Conservation (phyloP, 2,797 vertebrate genomes). For the Pogoniulus pusillus region DNA sequence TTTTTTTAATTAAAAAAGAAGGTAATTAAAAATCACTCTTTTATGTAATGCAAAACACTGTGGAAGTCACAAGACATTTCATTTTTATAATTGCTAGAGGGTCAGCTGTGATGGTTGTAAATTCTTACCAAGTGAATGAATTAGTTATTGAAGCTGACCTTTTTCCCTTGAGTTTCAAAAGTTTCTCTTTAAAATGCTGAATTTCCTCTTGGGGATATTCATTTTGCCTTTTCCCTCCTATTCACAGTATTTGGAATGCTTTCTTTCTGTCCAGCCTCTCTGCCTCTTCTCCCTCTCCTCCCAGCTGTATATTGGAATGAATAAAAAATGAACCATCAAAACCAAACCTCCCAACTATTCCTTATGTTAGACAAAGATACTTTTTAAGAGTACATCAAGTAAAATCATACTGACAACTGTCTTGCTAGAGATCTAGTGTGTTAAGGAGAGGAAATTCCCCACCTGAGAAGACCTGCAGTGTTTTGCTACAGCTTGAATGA, state of each 20-base stretch:
- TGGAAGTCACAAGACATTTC: neutral
- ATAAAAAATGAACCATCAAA: neutral
- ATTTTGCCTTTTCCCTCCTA: neutral
- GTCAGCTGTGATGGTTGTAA: neutral
- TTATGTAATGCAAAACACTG: neutral
- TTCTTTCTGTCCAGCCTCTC: neutral
- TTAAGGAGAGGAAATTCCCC: neutral
- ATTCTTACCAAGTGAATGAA: conserved; percentile 17
- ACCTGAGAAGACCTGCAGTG: neutral
- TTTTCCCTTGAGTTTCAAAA: neutral
- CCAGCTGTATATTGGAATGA: neutral
- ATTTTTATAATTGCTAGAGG: neutral
- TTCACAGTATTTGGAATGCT: neutral
- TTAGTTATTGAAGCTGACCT: conserved; percentile 18
- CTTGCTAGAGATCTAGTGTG: neutral
- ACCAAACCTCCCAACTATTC: neutral
- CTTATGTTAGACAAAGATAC: neutral
- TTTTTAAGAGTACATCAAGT: neutral
- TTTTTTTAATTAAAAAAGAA: neutral
- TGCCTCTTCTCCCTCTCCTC: neutral
- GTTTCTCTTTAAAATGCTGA: neutral
- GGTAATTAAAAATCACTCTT: neutral
- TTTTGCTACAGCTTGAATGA: neutral
- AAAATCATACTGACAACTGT: neutral
- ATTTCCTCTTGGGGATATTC: neutral